Percentiles rank a stretch among this genome's conserved stretches.
Conservation (phyloP, 1,140 invertebrate species). For the Dendroctonus valens region DNA sequence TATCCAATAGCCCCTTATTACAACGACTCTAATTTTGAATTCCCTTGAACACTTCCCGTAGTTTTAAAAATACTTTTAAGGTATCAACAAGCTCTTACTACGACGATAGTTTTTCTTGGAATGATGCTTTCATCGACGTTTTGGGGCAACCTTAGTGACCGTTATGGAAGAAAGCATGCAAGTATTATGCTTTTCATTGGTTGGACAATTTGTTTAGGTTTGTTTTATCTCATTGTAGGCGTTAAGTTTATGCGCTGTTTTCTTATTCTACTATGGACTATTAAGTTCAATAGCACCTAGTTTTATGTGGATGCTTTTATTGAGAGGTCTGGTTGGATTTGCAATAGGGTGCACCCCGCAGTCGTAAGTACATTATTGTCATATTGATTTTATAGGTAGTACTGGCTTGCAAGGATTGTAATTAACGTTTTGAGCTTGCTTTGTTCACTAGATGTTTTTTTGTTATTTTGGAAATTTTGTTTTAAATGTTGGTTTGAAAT, state of each 20-base stretch:
- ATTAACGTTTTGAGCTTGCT: no score
- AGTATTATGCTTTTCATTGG: conserved; percentile 34
- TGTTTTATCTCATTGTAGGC: conserved; percentile 59
- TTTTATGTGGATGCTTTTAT: conserved; percentile 86
- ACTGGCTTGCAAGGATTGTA: no score
- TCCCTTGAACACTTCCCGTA: no score
- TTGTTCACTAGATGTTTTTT: no score
- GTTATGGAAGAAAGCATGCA: conserved; percentile 88
- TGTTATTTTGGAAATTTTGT: no score
- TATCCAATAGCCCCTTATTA: no score
- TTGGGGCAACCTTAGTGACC: conserved; percentile 93
- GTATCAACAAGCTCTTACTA: conserved; percentile 64
- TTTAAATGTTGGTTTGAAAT: no score
- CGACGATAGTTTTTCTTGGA: conserved; percentile 85
- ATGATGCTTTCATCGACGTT: conserved; percentile 97
- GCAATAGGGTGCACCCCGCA: conserved; percentile 95
- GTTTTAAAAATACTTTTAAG: conserved; percentile 55
- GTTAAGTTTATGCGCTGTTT: conserved; percentile 79
- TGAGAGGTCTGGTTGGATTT: conserved; percentile 91
- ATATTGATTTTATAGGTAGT: background rate
- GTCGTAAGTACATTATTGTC: conserved; percentile 71
- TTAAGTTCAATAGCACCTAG: conserved; percentile 88
- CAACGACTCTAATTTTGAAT: no score
- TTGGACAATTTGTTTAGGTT: background rate
- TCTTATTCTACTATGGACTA: conserved; percentile 89